Evolutionary conservation across 2,113 vertebrate genomes (phyloP), one percentile per base, ranked within the genome.

Genomic region (Phyllopteryx taeniolatus): DNA sequence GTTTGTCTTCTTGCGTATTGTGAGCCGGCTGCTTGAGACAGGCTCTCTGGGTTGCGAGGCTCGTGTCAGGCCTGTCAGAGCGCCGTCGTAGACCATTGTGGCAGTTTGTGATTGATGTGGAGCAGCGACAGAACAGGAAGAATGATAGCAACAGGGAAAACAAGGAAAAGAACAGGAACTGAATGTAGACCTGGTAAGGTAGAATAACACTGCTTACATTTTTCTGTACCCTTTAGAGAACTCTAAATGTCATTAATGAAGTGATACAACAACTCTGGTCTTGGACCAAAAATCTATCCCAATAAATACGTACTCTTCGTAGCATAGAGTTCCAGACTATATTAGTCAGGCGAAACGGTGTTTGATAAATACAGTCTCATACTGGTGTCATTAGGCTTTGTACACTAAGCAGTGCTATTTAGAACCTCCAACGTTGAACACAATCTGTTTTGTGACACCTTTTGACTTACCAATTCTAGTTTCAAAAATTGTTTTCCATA

Each of bases 21-120:
- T 33, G 61, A 70, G 73, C 68, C 60, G 60, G 65, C 71, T 60
- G 73, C 71, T 54, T 19, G 76, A 72, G 84, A 74, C 81, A 70
- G 44, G 63, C 86, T 20, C 62, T 66, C 74, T 49, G 71, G 82
- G 86, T 89, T 86, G 88, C 83, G 70, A 71, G 63, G 14, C 74
- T 72, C 84, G 79, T 89, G 80, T 77, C 2, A 5, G 75, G 71
- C 46, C 88, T 79, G 84, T 88, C 82, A 75, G 65, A 74, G 72
- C 20, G 77, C 82, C 91, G 92, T 92, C 90, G 74, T 76, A 62
- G 39, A 49, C 87, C 79, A 93, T 93, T 92, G 92, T 93, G 84
- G 73, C 77, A 53, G 2, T 3, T 69, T 71, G 77, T 84, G 88
- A 93, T 92, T 92, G 91, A 94, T 93, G 90, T 67, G 85, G 87